phyloP scores from a whole-genome alignment of 2,888 invertebrate species.

The Stenichneumon culpator region DNA sequence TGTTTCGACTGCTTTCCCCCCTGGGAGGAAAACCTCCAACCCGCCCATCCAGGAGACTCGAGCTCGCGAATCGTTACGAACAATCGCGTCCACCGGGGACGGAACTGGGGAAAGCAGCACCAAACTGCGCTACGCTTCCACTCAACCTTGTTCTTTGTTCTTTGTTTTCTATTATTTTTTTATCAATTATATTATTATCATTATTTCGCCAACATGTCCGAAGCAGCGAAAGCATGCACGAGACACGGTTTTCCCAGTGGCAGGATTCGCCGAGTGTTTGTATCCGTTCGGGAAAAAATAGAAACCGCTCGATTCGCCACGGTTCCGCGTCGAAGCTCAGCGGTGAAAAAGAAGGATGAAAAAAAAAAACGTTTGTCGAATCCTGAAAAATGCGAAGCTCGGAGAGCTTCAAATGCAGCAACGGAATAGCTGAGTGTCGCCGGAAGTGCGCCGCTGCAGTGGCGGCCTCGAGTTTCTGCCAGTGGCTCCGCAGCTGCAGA shows the following conservation, averaged over 20 bases:
- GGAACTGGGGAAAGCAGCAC: neutral
- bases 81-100: neutral
- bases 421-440: slow-evolving; percentile 44
- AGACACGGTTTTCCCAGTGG: neutral
- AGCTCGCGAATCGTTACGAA: neutral
- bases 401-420: slow-evolving; percentile 20
- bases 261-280: neutral
- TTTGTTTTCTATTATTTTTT: neutral
- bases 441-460: slow-evolving; percentile 36
- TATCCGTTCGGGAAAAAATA: slow-evolving; percentile 4
- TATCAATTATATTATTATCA: slow-evolving; percentile 1
- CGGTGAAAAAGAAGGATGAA: too few relatives aligned
- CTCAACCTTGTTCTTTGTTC: neutral
- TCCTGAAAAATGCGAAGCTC: slow-evolving; percentile 26
- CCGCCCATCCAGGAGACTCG: too few relatives aligned
- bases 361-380: slow-evolving; percentile 9
- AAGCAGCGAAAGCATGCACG: neutral
- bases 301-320: neutral
- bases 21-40: too few relatives aligned
- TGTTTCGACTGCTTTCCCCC: too few relatives aligned
- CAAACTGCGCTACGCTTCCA: neutral
- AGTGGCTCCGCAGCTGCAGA: slow-evolving; percentile 37
- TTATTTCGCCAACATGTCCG: neutral
- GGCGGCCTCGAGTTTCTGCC: slow-evolving; percentile 27
- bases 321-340: neutral